These are phyloP conservation scores for Sebastes umbrosus DNA, from an alignment of 2,797 vertebrate genomes.

Conservation along the genomic window DNA sequence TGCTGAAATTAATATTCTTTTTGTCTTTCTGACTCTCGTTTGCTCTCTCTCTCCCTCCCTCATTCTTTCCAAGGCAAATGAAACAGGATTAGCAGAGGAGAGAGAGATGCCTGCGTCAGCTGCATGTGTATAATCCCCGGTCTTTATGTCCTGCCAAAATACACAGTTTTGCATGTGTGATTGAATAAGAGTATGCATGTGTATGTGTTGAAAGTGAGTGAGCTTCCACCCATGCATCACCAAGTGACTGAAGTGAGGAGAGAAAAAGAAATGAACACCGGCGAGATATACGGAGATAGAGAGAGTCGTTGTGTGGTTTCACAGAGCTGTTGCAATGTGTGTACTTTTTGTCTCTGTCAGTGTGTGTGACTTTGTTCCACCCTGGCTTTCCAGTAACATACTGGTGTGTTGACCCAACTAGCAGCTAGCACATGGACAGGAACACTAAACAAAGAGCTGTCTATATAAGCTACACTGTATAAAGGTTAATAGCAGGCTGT, in stretches of 20 bases:
- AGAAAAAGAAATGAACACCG: slow-evolving; percentile 28
- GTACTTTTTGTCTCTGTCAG: slow-evolving; percentile 1
- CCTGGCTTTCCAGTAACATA: not conserved
- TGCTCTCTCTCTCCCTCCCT: slow-evolving; percentile 2
- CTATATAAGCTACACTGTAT: slow-evolving; percentile 1
- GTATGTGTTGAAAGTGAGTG: slow-evolving; percentile 5
- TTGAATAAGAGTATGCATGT: slow-evolving; percentile 25
- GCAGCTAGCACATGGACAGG: not conserved
- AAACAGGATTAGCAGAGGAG: slow-evolving; percentile 75
- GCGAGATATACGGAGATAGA: not conserved
- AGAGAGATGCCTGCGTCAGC: slow-evolving; percentile 72
- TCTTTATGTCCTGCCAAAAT: slow-evolving; percentile 73
- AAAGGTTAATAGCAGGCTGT: not conserved
- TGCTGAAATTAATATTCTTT: slow-evolving; percentile 70
- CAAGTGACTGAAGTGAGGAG: slow-evolving; percentile 16
- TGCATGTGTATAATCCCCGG: slow-evolving; percentile 70
- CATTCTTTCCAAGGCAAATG: slow-evolving; percentile 69
- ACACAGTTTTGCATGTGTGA: slow-evolving; percentile 53
- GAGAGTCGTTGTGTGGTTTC: slow-evolving; percentile 8
- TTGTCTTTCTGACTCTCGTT: slow-evolving; percentile 36
- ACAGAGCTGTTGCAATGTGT: slow-evolving; percentile 2
- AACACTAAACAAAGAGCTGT: not conserved
- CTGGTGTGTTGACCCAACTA: slow-evolving; percentile 7
- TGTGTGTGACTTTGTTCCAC: not conserved
- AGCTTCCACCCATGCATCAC: slow-evolving; percentile 16